Base-by-base conservation (phyloP, 2,113 vertebrate genomes). In the Echinops telfairi region DNA sequence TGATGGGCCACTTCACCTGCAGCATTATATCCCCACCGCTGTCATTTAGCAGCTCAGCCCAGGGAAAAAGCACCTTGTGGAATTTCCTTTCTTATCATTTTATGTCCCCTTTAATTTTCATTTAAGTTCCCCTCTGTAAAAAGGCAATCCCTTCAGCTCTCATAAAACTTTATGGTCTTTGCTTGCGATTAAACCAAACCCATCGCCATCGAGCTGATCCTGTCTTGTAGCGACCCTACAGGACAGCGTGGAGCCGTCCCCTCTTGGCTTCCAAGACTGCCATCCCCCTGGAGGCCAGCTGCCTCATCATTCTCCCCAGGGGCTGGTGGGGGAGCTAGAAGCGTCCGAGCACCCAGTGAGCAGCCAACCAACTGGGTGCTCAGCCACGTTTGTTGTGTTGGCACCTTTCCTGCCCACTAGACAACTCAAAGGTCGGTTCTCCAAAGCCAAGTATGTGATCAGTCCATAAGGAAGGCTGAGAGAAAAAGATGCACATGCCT, bases 121-220 rank as follows among this genome's bases (percentile, higher is more conserved):
- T 95, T 94, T 90, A 80, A 92, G 90, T 89, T 94, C 62, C 47
- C 77, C 68, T 96, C 92, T 27, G 16, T 92, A 89, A 95, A 92
- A 53, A 96, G 88, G 90, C 86, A 86, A 84, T 97, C 86, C 96
- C 92, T 96, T 96, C 86, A 86, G 90, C 90, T 96, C 94, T 96
- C 96, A 25, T 96, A 95, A 97, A 97, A 96, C 92, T 95, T 97
- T 95, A 96, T 78, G 62, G 95, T 90, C 91, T 96, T 97, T 90
- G 75, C 92, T 96, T 93, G 93, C 73, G 86, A 73, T 73, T 36
- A 73, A 36, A 73, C 71, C 71, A 73, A 73, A 23, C 71, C 33
- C 33, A 36, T 36, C 20, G 14, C 33, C 33, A 36, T 73, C 3
- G 17, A 36, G 71, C 33, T 2, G 6, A 33, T 73, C 36, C 71